These are phyloP conservation scores for Morbakka virulenta DNA, from an alignment of 30 jellyfish, hydroid and myxozoan genomes.

Conservation along the genomic window DNA sequence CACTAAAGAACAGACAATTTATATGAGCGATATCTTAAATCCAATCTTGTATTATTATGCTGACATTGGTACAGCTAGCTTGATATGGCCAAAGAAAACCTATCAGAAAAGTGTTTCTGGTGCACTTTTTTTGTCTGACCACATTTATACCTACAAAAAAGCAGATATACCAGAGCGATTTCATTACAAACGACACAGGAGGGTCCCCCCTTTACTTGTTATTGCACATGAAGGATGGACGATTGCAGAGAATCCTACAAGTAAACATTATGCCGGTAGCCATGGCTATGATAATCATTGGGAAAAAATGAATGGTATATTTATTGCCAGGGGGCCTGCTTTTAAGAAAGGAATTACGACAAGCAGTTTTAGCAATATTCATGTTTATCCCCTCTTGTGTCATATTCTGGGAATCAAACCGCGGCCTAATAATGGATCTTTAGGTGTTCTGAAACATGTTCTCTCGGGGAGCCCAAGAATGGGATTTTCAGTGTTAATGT, in stretches of 20 bases:
- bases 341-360: slow-evolving; percentile 38
- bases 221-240: not conserved
- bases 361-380: slow-evolving; percentile 57
- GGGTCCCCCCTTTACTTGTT: not conserved
- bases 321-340: slow-evolving; percentile 88
- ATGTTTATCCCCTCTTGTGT: slow-evolving; percentile 64
- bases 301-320: slow-evolving; percentile 85
- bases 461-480: too few relatives aligned
- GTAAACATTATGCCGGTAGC: too few relatives aligned
- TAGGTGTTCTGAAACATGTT: not conserved
- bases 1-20: not conserved
- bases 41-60: not conserved
- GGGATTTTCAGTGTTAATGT: too few relatives aligned
- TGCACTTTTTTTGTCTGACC: not conserved
- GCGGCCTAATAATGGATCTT: slow-evolving; percentile 85
- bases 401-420: slow-evolving; percentile 72
- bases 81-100: not conserved
- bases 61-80: not conserved
- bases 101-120: not conserved
- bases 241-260: too few relatives aligned
- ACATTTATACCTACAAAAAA: not conserved
- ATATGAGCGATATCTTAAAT: not conserved
- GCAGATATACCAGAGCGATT: not conserved
- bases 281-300: slow-evolving; percentile 73
- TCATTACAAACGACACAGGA: not conserved